A percentile compares a stretch with the other conserved stretches of the same genome.
These are phyloP conservation scores for Penaeus vannamei DNA, from an alignment of 1,140 invertebrate species.

Conservation along the genomic window DNA sequence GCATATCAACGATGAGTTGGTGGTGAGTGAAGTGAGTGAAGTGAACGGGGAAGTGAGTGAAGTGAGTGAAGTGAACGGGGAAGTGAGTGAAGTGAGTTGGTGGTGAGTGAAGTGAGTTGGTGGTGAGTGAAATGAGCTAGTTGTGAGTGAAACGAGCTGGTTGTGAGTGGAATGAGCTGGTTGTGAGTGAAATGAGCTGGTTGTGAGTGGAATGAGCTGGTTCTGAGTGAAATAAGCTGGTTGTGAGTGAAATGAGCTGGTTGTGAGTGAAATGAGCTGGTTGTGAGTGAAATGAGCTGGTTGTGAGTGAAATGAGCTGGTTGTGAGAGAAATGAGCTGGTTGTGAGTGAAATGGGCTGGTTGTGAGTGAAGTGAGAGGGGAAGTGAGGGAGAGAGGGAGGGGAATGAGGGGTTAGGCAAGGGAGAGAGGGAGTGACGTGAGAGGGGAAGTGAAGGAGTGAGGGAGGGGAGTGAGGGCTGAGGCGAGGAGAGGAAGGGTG, in stretches of 20 bases:
- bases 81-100: slow-evolving; percentile 77
- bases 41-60: too few species aligned
- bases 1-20: slow-evolving; percentile 89
- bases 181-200: slow-evolving; percentile 78
- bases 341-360: slow-evolving; percentile 72
- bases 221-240: too few species aligned
- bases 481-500: too few species aligned
- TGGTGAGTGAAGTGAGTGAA: slow-evolving; percentile 69
- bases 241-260: slow-evolving; percentile 77
- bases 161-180: slow-evolving; percentile 83
- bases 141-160: too few species aligned
- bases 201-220: slow-evolving; percentile 72
- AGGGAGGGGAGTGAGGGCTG: too few species aligned
- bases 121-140: slow-evolving; percentile 72
- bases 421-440: too few species aligned
- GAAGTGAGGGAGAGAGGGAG: too few species aligned
- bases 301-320: too few species aligned
- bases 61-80: too few species aligned
- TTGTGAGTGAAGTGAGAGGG: too few species aligned
- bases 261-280: slow-evolving; percentile 78
- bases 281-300: slow-evolving; percentile 72
- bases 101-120: slow-evolving; percentile 77
- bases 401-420: too few species aligned
- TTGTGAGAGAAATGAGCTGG: slow-evolving; percentile 83
- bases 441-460: too few species aligned